These are phyloP conservation scores for Aplochiton taeniatus DNA, from an alignment of 2,797 vertebrate species.

Conservation along the genomic window DNA sequence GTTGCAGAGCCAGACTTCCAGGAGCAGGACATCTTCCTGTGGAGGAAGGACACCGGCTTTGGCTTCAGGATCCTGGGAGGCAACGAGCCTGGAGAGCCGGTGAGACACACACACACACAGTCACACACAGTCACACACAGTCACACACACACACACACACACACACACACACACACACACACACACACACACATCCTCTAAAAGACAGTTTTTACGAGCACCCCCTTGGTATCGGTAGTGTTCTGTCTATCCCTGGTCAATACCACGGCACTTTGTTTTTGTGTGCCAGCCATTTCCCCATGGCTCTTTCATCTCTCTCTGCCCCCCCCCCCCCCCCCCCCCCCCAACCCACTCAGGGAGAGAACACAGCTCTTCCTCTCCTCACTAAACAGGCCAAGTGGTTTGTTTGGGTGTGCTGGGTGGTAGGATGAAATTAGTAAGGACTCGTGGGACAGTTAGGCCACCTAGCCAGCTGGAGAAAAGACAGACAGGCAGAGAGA, in stretches of 20 bases:
- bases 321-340: slow-evolving; percentile 24
- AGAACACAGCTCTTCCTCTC: slow-evolving; percentile 19
- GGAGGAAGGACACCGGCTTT: slow-evolving; percentile 98
- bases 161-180: neutral
- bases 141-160: neutral
- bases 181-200: neutral
- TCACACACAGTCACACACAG: neutral
- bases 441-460: slow-evolving; percentile 27
- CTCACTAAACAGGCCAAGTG: slow-evolving; percentile 32
- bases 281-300: slow-evolving; percentile 18
- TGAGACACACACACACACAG: slow-evolving; percentile 69
- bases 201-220: neutral
- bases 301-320: slow-evolving; percentile 49
- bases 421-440: slow-evolving; percentile 34
- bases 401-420: slow-evolving; percentile 40
- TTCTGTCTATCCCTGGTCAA: no score
- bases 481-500: no score
- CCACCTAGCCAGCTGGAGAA: slow-evolving; percentile 9
- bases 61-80: slow-evolving; percentile 99
- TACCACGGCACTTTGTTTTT: neutral
- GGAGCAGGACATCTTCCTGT: slow-evolving; percentile 99
- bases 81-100: slow-evolving; percentile 96
- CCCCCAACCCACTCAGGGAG: slow-evolving; percentile 36
- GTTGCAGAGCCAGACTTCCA: slow-evolving; percentile 95
- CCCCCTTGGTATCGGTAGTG: no score